These are phyloP conservation scores for Lepidochitona cinerea DNA, from an alignment of 2,888 invertebrate genomes.

Conservation along the genomic window DNA sequence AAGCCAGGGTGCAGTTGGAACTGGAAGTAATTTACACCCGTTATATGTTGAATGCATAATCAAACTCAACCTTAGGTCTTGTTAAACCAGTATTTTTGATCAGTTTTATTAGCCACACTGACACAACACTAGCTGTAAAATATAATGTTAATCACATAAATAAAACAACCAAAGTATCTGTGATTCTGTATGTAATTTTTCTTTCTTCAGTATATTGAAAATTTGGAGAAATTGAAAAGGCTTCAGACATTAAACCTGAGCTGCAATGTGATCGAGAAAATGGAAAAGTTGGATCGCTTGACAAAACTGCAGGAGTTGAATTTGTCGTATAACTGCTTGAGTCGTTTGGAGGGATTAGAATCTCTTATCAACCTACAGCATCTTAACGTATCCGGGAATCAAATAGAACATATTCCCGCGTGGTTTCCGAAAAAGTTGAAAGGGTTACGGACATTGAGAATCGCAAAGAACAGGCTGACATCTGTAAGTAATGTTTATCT, in stretches of 20 bases:
- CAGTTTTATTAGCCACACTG: no score
- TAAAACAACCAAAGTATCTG: not conserved
- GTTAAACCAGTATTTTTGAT: no score
- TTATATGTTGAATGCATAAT: no score
- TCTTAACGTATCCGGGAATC: conserved; percentile 63
- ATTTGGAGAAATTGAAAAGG: conserved; percentile 61
- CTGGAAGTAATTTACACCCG: no score
- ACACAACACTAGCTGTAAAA: no score
- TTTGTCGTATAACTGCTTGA: conserved; percentile 60
- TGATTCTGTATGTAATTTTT: not conserved
- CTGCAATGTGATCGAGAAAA: conserved; percentile 66
- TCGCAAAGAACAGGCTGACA: conserved; percentile 60
- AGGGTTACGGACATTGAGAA: conserved; percentile 55
- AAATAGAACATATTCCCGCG: conserved; percentile 62
- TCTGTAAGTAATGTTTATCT: conserved; percentile 51
- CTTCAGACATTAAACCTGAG: conserved; percentile 61
- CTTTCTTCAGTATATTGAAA: conserved; percentile 67
- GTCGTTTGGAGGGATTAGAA: conserved; percentile 64
- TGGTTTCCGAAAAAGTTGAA: conserved; percentile 65
- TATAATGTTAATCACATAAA: no score
- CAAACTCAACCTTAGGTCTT: no score
- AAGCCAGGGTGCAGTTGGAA: no score
- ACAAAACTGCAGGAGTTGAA: conserved; percentile 63
- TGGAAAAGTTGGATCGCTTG: conserved; percentile 66
- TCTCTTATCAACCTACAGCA: conserved; percentile 57